These are phyloP conservation scores for Dysdera silvatica DNA, from an alignment of 1,140 invertebrate species.

Conservation along the genomic window DNA sequence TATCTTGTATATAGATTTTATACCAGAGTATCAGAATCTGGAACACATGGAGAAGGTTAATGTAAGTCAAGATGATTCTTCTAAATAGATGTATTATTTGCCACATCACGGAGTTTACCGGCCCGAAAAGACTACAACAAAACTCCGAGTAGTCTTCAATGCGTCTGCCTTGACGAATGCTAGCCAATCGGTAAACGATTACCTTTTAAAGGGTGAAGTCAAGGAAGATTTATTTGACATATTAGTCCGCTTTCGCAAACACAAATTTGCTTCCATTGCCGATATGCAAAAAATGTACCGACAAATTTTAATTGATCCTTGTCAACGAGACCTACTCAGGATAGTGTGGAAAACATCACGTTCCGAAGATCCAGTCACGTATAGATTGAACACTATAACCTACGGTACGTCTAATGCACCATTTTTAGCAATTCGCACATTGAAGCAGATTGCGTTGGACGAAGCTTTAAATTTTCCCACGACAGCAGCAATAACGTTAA, in stretches of 20 bases:
- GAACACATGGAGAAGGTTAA: not conserved
- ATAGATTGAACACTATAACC: slow-evolving; percentile 37
- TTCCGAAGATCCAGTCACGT: slow-evolving; percentile 35
- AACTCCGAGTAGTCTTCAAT: not conserved
- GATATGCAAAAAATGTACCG: slow-evolving; percentile 26
- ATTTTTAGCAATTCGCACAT: slow-evolving; percentile 35
- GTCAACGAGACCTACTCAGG: slow-evolving; percentile 36
- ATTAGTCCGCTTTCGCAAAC: slow-evolving; percentile 25
- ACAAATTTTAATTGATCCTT: not conserved
- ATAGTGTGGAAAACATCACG: slow-evolving; percentile 42
- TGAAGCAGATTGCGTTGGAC: slow-evolving; percentile 36
- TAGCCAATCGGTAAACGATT: not conserved
- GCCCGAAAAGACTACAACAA: not conserved
- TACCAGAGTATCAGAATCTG: no score
- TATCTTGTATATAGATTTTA: no score
- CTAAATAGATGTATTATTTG: not conserved
- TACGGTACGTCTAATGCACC: slow-evolving; percentile 42
- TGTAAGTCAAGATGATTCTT: not conserved
- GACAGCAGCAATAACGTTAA: slow-evolving; percentile 17
- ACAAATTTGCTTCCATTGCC: slow-evolving; percentile 8
- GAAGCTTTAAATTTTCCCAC: slow-evolving; percentile 32
- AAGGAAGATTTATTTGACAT: slow-evolving; percentile 17
- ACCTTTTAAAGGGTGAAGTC: not conserved
- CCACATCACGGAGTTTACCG: not conserved
- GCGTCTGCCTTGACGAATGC: not conserved